Conservation (phyloP, 2,113 vertebrate species). For the Ailuropoda melanoleuca region DNA sequence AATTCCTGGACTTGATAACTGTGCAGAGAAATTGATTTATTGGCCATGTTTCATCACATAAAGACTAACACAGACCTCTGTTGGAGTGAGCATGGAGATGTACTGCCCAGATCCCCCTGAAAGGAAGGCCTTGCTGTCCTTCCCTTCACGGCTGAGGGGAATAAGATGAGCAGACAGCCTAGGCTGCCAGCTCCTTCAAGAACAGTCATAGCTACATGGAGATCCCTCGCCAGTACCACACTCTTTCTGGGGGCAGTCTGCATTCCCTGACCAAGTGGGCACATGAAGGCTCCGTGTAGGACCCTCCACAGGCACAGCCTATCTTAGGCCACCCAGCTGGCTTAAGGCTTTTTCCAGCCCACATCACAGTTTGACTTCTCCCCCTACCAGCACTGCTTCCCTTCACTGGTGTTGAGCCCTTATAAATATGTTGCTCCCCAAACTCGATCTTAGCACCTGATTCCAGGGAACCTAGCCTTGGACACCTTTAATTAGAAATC, state of each 20-base stretch:
- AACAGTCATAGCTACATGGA: not conserved
- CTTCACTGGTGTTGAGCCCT: not conserved
- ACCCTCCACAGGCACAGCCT: fast-evolving
- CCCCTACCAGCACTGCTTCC: not conserved
- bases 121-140: not conserved
- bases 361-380: not conserved
- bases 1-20: not conserved
- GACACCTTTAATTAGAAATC: not conserved
- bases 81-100: not conserved
- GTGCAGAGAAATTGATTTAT: not conserved
- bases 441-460: not conserved
- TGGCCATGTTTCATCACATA: not conserved
- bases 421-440: not conserved
- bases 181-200: not conserved
- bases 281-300: not conserved
- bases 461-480: not conserved
- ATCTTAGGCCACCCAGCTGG: not conserved
- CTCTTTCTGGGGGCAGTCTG: not conserved
- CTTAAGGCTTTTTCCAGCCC: not conserved
- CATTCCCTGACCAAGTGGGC: not conserved
- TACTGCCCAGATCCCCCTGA: fast-evolving
- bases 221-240: not conserved
- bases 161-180: not conserved
- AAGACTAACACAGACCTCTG: not conserved
- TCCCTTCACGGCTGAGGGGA: not conserved